Evolutionary conservation across 2,888 invertebrate genomes (phyloP).

Genomic region (Odontocolon sp.): DNA sequence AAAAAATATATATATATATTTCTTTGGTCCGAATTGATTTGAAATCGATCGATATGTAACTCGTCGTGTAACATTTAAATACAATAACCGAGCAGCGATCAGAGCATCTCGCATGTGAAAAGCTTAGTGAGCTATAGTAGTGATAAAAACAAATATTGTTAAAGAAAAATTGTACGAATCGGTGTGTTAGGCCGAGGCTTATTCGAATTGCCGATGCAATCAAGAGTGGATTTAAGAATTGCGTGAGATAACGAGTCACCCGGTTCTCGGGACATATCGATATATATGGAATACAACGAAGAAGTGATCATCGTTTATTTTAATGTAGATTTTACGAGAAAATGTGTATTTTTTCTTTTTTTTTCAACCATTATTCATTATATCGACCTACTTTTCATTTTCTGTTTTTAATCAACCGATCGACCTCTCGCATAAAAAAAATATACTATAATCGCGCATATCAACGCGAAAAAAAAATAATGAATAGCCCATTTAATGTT

Average conservation of each 20-base stretch:
- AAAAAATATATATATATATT: background rate
- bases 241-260: conserved; percentile 46
- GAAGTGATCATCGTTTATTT: conserved; percentile 32
- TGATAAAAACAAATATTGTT: conserved; percentile 16
- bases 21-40: background rate
- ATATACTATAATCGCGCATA: conserved; percentile 14
- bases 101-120: conserved; percentile 48
- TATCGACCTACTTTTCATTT: background rate
- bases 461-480: background rate
- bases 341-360: background rate
- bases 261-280: conserved; percentile 50
- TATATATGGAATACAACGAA: conserved; percentile 68
- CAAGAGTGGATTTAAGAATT: conserved; percentile 65
- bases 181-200: conserved; percentile 63
- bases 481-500: background rate
- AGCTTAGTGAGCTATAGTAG: conserved; percentile 23
- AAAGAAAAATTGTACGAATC: conserved; percentile 53
- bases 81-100: background rate
- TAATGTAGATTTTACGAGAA: background rate
- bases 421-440: background rate
- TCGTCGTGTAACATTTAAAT: background rate
- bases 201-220: conserved; percentile 78
- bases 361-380: background rate
- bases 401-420: background rate
- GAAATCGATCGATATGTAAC: background rate